Percentiles rank a stretch among this genome's conserved stretches.
Conservation (phyloP, 2,797 vertebrate species). For the Synaphobranchus kaupii region DNA sequence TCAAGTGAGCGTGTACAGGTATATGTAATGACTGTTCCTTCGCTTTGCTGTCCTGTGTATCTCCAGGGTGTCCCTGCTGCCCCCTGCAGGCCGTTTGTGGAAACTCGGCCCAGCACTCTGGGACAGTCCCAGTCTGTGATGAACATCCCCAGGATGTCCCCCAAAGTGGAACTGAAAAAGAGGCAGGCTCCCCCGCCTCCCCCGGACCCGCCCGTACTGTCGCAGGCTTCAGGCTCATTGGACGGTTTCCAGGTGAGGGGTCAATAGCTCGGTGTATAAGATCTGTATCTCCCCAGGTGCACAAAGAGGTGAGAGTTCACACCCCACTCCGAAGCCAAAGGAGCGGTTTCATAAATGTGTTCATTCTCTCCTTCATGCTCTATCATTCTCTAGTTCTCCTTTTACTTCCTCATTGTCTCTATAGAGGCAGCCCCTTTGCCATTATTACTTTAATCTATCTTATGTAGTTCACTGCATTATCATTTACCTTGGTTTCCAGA, state of each 20-base stretch:
- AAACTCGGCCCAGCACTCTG: constrained; percentile 71
- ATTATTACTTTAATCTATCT: neutral
- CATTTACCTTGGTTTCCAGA: neutral
- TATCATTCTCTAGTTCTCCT: neutral
- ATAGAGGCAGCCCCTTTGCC: neutral
- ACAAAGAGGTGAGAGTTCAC: neutral
- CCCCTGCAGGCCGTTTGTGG: constrained; percentile 68
- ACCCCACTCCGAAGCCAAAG: neutral
- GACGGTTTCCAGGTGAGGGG: constrained; percentile 73
- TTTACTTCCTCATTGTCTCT: neutral
- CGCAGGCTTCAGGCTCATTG: constrained; percentile 34
- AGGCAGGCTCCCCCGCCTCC: constrained; percentile 86
- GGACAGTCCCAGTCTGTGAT: constrained; percentile 85
- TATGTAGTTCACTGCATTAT: no score
- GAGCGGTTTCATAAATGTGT: neutral
- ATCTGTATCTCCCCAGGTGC: neutral
- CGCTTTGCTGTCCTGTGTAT: constrained; percentile 36
- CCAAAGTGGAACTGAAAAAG: constrained; percentile 84
- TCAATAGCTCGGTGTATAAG: neutral
- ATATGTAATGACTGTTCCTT: neutral
- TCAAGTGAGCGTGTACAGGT: neutral
- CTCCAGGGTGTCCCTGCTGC: constrained; percentile 75
- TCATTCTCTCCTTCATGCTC: neutral
- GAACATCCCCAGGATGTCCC: constrained; percentile 78
- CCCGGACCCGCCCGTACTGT: constrained; percentile 35